These are phyloP conservation scores for Drosophila hamatofila DNA, from an alignment of 2,888 invertebrate species.

Conservation along the genomic window DNA sequence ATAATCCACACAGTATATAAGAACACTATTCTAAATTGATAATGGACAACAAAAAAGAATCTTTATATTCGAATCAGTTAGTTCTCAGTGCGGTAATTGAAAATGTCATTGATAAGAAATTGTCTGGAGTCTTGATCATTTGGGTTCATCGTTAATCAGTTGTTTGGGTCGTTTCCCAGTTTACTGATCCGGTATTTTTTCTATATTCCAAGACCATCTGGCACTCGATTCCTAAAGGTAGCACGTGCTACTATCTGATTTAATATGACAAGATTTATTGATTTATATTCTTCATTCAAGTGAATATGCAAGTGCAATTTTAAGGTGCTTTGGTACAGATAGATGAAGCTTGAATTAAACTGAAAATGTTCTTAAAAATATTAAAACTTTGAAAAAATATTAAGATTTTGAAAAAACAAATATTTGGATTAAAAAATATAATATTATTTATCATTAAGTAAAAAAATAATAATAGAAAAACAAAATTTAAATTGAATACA, in stretches of 20 bases:
- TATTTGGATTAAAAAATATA: not conserved
- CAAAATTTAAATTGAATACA: not conserved
- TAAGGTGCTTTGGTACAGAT: not conserved
- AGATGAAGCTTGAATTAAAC: too few relatives aligned
- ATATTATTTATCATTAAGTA: not conserved
- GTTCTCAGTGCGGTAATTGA: constrained; percentile 26
- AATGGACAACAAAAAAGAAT: constrained; percentile 16
- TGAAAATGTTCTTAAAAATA: not conserved
- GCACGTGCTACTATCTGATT: constrained; percentile 31
- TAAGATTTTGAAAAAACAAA: not conserved
- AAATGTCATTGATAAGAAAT: constrained; percentile 51
- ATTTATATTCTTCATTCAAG: not conserved
- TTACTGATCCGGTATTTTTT: not conserved
- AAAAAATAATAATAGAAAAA: not conserved
- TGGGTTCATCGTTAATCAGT: constrained; percentile 40
- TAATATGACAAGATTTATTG: constrained; percentile 7
- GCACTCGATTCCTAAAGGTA: not conserved
- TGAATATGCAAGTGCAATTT: not conserved
- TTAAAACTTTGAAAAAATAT: not conserved
- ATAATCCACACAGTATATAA: constrained; percentile 25
- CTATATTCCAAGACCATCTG: constrained; percentile 25
- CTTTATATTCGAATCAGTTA: constrained; percentile 4
- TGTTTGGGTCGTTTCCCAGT: constrained; percentile 11
- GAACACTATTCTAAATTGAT: constrained; percentile 29
- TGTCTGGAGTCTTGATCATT: not conserved